Evolutionary conservation across 2,888 invertebrate species (phyloP).

Genomic region (Cryptus viduatorius): DNA sequence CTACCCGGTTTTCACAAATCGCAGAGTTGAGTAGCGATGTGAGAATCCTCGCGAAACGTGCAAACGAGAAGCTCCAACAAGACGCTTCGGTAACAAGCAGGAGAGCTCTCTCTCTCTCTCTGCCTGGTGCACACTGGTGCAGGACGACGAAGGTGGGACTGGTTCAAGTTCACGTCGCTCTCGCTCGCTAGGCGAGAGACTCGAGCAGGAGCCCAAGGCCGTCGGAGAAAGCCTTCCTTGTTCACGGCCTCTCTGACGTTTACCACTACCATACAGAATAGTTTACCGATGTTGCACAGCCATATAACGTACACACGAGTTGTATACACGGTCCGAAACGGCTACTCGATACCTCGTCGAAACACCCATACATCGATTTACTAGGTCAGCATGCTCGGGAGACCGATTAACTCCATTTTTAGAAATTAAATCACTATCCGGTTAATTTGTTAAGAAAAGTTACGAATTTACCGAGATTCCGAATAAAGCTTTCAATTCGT

Average conservation of each 20-base stretch:
- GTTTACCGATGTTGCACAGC: not conserved
- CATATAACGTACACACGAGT: constrained; percentile 7
- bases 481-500: too few relatives aligned
- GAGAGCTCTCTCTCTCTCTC: constrained; percentile 17
- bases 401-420: constrained; percentile 11
- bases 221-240: constrained; percentile 81
- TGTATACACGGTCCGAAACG: constrained; percentile 12
- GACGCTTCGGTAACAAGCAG: constrained; percentile 52
- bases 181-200: constrained; percentile 70
- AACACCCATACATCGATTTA: constrained; percentile 35
- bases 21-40: not conserved
- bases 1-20: not conserved
- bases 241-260: constrained; percentile 65
- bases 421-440: constrained; percentile 29
- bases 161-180: constrained; percentile 81
- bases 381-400: constrained; percentile 54
- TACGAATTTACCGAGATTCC: not conserved
- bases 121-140: constrained; percentile 53
- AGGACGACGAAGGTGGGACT: constrained; percentile 77
- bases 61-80: constrained; percentile 31
- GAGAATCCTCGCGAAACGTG: constrained; percentile 27
- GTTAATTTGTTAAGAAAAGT: constrained; percentile 35
- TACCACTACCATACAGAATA: constrained; percentile 46
- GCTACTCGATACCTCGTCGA: constrained; percentile 50
- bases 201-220: constrained; percentile 79